Evolutionary conservation across 2,113 vertebrate genomes (phyloP).

Genomic region (Chionodraco myersi): DNA sequence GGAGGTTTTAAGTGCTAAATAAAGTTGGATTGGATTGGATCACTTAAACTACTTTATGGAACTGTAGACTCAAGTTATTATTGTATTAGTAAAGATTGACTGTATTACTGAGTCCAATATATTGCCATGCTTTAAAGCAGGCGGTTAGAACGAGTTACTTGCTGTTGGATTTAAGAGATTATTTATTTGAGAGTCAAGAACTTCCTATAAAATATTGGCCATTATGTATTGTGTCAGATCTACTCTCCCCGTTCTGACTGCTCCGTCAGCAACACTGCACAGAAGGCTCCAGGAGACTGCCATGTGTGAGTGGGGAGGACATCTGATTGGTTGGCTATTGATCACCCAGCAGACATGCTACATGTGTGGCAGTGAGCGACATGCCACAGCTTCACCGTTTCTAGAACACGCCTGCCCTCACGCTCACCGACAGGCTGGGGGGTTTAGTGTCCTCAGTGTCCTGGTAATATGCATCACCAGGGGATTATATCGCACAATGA

Average conservation of each 20-base stretch:
- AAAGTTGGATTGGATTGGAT: too few relatives aligned
- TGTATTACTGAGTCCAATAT: not conserved
- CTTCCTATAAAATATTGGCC: not conserved
- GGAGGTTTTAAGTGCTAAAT: too few relatives aligned
- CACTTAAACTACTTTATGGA: too few relatives aligned
- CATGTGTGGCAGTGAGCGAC: not conserved
- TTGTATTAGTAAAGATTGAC: slow-evolving; percentile 20
- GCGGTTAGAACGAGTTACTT: too few relatives aligned
- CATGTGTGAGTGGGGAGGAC: not conserved
- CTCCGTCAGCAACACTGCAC: not conserved
- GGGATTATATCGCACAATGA: slow-evolving; percentile 83
- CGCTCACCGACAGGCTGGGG: slow-evolving; percentile 36
- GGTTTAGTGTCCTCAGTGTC: slow-evolving; percentile 79
- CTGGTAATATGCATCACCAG: slow-evolving; percentile 77
- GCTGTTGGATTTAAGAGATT: not conserved
- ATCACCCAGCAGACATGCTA: not conserved
- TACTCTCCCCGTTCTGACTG: not conserved
- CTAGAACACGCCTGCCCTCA: slow-evolving; percentile 6
- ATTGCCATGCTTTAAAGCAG: not conserved
- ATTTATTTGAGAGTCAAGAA: not conserved
- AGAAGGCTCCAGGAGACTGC: not conserved
- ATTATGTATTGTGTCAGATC: not conserved
- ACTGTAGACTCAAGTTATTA: not conserved
- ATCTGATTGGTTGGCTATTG: slow-evolving; percentile 10
- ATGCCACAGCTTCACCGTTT: not conserved